These are phyloP conservation scores for Apolygus lucorum DNA, from an alignment of 1,140 invertebrate genomes.

Conservation along the genomic window DNA sequence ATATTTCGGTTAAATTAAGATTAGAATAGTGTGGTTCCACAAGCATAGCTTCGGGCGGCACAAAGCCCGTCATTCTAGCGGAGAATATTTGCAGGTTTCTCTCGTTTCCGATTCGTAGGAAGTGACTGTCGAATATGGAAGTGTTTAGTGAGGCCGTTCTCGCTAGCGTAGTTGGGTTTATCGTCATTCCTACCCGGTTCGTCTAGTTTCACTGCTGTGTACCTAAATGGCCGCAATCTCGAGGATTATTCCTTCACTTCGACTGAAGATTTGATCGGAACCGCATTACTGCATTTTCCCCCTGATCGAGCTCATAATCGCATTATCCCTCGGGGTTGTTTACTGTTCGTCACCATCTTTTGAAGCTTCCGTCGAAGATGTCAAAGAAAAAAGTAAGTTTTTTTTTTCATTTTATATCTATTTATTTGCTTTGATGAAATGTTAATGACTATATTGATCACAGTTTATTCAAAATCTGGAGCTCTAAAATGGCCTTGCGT, in stretches of 20 bases:
- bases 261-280: background rate
- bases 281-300: background rate
- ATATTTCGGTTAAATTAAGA: too few species aligned
- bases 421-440: background rate
- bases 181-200: background rate
- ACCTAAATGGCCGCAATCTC: background rate
- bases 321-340: background rate
- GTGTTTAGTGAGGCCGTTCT: too few species aligned
- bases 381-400: slow-evolving; percentile 2
- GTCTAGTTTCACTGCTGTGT: background rate
- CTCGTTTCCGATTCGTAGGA: too few species aligned
- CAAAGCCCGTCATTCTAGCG: too few species aligned
- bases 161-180: too few species aligned
- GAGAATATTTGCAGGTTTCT: too few species aligned
- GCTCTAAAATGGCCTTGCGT: background rate
- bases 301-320: background rate
- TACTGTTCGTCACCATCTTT: background rate
- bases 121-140: too few species aligned
- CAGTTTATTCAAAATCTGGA: background rate
- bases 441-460: background rate
- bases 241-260: background rate
- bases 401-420: too few species aligned
- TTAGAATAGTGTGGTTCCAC: too few species aligned
- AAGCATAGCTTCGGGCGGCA: too few species aligned
- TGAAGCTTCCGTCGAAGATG: background rate